Percentiles rank a stretch among this genome's conserved stretches.
Evolutionary conservation across 2,888 invertebrate species (phyloP).

Genomic region (Meiosimyza platycephala): DNA sequence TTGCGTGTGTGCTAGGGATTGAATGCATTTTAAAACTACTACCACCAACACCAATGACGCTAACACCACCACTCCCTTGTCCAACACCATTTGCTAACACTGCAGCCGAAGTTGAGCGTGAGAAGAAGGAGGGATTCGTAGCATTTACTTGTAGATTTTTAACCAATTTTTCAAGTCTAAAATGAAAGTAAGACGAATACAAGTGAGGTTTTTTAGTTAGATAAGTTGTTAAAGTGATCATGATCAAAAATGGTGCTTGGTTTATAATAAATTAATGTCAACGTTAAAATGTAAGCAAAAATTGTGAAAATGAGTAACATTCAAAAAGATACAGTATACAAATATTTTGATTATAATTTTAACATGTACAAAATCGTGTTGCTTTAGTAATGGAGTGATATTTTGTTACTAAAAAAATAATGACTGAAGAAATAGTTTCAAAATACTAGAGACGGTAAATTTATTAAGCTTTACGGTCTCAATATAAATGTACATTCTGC

Average conservation of each 20-base stretch:
- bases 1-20: constrained; percentile 9
- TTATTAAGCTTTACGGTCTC: too few relatives aligned
- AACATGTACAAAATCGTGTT: too few relatives aligned
- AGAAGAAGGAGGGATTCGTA: constrained; percentile 47
- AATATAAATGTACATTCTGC: too few relatives aligned
- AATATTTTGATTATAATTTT: too few relatives aligned
- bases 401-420: too few relatives aligned
- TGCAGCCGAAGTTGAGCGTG: constrained; percentile 41
- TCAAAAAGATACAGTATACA: too few relatives aligned
- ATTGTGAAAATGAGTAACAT: too few relatives aligned
- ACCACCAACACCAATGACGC: constrained; percentile 41
- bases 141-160: constrained; percentile 61
- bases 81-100: constrained; percentile 49
- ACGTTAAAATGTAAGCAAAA: not conserved
- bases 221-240: constrained; percentile 40
- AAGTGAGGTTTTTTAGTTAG: constrained; percentile 41
- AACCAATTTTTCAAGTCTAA: constrained; percentile 67
- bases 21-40: constrained; percentile 34
- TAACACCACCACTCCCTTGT: constrained; percentile 40
- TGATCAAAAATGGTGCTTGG: constrained; percentile 32
- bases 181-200: constrained; percentile 50
- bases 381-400: too few relatives aligned
- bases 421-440: too few relatives aligned
- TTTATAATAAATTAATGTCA: not conserved
- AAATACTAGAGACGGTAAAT: too few relatives aligned